A percentile compares a stretch with the other conserved stretches of the same genome.
These are phyloP conservation scores for Chrysocyon brachyurus DNA, from an alignment of 2,797 vertebrate genomes.

Conservation along the genomic window DNA sequence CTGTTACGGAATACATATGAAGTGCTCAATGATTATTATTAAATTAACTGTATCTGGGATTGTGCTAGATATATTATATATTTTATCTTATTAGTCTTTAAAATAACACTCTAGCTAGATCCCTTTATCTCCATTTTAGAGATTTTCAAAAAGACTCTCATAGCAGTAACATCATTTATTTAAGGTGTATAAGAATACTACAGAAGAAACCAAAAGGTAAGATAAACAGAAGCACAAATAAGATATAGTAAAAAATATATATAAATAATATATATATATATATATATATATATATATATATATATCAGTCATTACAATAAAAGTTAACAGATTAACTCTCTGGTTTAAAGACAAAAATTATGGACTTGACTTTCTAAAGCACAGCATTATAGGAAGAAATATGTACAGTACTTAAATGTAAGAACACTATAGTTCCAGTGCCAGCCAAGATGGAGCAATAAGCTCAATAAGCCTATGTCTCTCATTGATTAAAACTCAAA, in stretches of 20 bases:
- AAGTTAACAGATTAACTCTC: slow-evolving; percentile 6
- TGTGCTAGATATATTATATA: slow-evolving; percentile 6
- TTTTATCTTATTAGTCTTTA: slow-evolving; percentile 46
- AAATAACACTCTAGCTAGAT: neutral
- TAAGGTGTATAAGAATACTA: neutral
- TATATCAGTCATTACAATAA: slow-evolving; percentile 21
- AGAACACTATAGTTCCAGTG: neutral
- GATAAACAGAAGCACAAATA: slow-evolving; percentile 33
- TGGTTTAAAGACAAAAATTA: slow-evolving; percentile 36
- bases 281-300: neutral
- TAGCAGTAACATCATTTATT: slow-evolving; percentile 14
- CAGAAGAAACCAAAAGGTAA: slow-evolving; percentile 15
- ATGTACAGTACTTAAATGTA: slow-evolving; percentile 1
- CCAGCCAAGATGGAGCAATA: slow-evolving; percentile 6
- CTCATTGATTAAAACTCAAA: slow-evolving; percentile 1
- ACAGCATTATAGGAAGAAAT: neutral
- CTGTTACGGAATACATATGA: neutral
- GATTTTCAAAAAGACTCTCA: neutral
- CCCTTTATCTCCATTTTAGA: slow-evolving; percentile 46
- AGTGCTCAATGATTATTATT: slow-evolving; percentile 32
- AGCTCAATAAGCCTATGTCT: neutral
- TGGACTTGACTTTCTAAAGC: slow-evolving; percentile 25
- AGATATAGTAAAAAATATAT: neutral
- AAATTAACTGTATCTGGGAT: neutral
- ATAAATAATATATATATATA: no score